Evolutionary conservation across 2,888 invertebrate genomes (phyloP).

Genomic region (Noctua janthe): DNA sequence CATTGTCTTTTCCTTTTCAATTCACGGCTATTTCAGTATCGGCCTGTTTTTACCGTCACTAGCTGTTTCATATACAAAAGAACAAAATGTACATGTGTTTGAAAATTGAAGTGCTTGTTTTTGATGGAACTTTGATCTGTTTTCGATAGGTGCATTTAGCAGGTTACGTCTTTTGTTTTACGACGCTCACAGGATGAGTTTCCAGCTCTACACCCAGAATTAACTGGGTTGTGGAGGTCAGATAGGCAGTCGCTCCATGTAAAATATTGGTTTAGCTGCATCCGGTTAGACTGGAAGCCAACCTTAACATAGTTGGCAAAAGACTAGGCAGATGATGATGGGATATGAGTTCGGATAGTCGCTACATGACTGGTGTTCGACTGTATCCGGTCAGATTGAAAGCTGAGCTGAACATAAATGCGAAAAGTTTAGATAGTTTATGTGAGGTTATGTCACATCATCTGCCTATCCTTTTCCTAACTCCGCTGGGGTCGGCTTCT

Average conservation of each 20-base stretch:
- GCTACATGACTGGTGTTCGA: neutral
- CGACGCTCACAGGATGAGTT: neutral
- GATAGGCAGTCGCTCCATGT: neutral
- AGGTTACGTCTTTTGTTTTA: neutral
- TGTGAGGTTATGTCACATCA: neutral
- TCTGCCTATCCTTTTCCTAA: neutral
- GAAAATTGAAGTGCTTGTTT: neutral
- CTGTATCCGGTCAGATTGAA: neutral
- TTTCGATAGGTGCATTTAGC: neutral
- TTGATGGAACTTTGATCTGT: neutral
- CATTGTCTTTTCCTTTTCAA: slow-evolving; percentile 60
- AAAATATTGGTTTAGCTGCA: neutral
- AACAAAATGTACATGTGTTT: neutral
- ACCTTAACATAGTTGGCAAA: neutral
- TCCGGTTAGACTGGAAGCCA: neutral
- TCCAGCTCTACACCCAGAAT: neutral
- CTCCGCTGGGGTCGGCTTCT: no score
- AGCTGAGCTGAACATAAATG: neutral
- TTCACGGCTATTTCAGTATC: slow-evolving; percentile 42
- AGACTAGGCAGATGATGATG: no score
- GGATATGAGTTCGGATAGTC: no score
- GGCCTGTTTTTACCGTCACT: slow-evolving; percentile 26
- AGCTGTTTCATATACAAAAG: neutral
- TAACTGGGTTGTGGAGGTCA: neutral
- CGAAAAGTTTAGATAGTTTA: neutral